phyloP scores from a whole-genome alignment of 2,888 invertebrate genomes.

The Drosophila kambysellisi region DNA sequence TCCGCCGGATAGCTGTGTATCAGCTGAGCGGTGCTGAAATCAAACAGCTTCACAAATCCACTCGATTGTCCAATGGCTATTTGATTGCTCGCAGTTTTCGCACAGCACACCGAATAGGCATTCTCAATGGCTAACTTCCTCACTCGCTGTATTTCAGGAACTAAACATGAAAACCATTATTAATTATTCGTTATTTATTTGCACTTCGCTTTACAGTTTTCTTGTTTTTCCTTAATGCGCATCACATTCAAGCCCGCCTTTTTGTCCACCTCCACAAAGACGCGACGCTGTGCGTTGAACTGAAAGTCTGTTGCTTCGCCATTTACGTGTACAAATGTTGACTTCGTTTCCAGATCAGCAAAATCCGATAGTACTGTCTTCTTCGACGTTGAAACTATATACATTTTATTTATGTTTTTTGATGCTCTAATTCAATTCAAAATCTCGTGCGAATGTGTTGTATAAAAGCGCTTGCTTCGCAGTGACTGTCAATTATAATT shows the following conservation, averaged over 20 bases:
- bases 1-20: constrained; percentile 82
- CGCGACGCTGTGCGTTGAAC: constrained; percentile 77
- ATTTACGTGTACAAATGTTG: constrained; percentile 74
- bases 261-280: constrained; percentile 83
- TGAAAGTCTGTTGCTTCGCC: constrained; percentile 83
- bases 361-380: constrained; percentile 82
- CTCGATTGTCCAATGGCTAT: constrained; percentile 83
- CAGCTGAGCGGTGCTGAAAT: constrained; percentile 77
- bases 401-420: constrained; percentile 65
- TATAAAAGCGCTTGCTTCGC: constrained; percentile 22
- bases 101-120: constrained; percentile 82
- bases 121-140: constrained; percentile 82
- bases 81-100: constrained; percentile 80
- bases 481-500: background rate
- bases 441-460: background rate
- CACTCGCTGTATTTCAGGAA: constrained; percentile 78
- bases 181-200: background rate
- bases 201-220: constrained; percentile 60
- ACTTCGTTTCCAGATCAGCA: constrained; percentile 81
- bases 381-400: constrained; percentile 83
- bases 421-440: constrained; percentile 5
- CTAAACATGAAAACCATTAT: constrained; percentile 32
- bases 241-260: constrained; percentile 83
- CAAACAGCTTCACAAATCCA: constrained; percentile 81
- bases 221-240: constrained; percentile 76